A percentile compares a stretch with the other conserved stretches of the same genome.
Evolutionary conservation across 2,888 invertebrate species (phyloP).

Genomic region (Hemistola chrysoprasaria): DNA sequence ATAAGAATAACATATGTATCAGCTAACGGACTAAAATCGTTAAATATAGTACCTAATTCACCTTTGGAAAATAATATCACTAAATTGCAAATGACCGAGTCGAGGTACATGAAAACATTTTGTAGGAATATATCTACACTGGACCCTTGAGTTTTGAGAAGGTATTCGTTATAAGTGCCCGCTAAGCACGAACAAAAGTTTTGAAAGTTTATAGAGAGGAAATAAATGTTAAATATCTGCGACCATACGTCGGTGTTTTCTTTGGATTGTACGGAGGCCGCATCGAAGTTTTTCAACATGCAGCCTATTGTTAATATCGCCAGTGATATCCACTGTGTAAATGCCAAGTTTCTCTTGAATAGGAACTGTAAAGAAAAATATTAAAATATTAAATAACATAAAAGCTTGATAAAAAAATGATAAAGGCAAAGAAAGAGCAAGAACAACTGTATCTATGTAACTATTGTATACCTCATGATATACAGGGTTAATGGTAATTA

Average conservation of each 20-base stretch:
- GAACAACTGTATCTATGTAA: too few relatives aligned
- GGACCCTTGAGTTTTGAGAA: slow-evolving; percentile 92
- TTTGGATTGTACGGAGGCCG: slow-evolving; percentile 61
- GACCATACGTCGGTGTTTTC: slow-evolving; percentile 54
- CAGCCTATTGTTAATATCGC: slow-evolving; percentile 93
- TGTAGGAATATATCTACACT: slow-evolving; percentile 95
- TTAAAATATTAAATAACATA: too few relatives aligned
- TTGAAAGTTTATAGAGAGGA: slow-evolving; percentile 87
- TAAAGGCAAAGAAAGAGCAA: too few relatives aligned
- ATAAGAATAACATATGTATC: slow-evolving; percentile 89
- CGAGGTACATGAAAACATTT: slow-evolving; percentile 97
- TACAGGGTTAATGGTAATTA: too few relatives aligned
- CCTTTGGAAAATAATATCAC: slow-evolving; percentile 86
- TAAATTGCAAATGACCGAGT: slow-evolving; percentile 96
- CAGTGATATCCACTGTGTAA: slow-evolving; percentile 95
- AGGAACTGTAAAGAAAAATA: slow-evolving; percentile 86
- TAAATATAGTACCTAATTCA: slow-evolving; percentile 83
- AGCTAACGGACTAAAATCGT: slow-evolving; percentile 79
- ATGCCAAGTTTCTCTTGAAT: slow-evolving; percentile 91
- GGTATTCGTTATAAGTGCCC: slow-evolving; percentile 97
- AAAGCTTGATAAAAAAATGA: too few relatives aligned
- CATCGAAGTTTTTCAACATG: slow-evolving; percentile 92
- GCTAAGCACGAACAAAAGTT: slow-evolving; percentile 96
- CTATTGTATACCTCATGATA: too few relatives aligned
- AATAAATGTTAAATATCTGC: slow-evolving; percentile 81